A percentile compares a stretch with the other conserved stretches of the same genome.
phyloP scores from a whole-genome alignment of 2,797 vertebrate genomes.

The Sebastes nivosus region DNA sequence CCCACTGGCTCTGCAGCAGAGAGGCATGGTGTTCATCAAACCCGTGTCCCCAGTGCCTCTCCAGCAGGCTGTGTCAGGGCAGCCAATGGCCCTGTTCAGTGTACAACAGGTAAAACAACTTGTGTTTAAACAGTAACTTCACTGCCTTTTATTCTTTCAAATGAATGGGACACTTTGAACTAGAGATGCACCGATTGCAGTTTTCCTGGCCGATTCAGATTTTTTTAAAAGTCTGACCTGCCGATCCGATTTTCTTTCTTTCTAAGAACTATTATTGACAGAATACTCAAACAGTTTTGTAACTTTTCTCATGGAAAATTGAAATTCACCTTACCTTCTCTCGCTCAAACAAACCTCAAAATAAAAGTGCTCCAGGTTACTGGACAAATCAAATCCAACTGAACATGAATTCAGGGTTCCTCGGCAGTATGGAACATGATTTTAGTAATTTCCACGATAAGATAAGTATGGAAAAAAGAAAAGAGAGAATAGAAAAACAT shows the following conservation, averaged over 20 bases:
- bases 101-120: constrained; percentile 78
- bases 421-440: too few relatives aligned
- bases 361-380: too few relatives aligned
- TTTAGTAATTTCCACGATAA: too few relatives aligned
- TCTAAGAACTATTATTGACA: background rate
- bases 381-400: too few relatives aligned
- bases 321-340: too few relatives aligned
- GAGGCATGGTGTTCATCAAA: constrained; percentile 83
- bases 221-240: background rate
- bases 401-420: too few relatives aligned
- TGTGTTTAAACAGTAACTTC: background rate
- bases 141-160: background rate
- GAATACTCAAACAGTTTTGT: background rate
- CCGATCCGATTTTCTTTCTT: background rate
- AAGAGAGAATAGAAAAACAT: too few relatives aligned
- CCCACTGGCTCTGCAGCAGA: constrained; percentile 75
- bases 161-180: background rate
- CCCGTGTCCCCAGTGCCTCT: constrained; percentile 69
- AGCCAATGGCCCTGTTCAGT: constrained; percentile 73
- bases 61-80: constrained; percentile 56
- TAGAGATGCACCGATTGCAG: background rate
- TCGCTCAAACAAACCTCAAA: too few relatives aligned
- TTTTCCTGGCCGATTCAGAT: background rate
- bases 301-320: background rate
- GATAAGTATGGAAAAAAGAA: too few relatives aligned